phyloP scores from a whole-genome alignment of 1,140 invertebrate species.

The Papilio polytes region DNA sequence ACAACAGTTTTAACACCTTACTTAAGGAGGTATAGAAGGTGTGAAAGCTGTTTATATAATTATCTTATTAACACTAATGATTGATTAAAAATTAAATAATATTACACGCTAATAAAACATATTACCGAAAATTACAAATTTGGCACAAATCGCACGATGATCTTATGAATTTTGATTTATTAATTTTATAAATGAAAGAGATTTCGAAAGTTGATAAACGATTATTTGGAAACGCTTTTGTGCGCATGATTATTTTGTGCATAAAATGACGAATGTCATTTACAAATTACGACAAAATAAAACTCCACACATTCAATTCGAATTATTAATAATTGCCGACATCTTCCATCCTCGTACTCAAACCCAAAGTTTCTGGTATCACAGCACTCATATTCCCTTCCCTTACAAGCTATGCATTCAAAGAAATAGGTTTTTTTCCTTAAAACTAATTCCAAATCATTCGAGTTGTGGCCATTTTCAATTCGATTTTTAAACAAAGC shows the following conservation, averaged over 20 bases:
- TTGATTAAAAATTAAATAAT: constrained; percentile 58
- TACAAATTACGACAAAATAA: constrained; percentile 37
- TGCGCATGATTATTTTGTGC: constrained; percentile 40
- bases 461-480: constrained; percentile 22
- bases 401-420: constrained; percentile 66
- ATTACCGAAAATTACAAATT: constrained; percentile 57
- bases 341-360: constrained; percentile 46
- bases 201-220: constrained; percentile 32
- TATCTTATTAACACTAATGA: constrained; percentile 61
- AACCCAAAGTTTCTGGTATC: constrained; percentile 71
- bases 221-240: constrained; percentile 36
- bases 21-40: constrained; percentile 69
- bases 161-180: constrained; percentile 41
- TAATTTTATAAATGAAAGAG: constrained; percentile 34
- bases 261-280: constrained; percentile 38
- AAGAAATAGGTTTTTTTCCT: constrained; percentile 52
- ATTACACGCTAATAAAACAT: constrained; percentile 49
- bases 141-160: constrained; percentile 62
- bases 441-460: constrained; percentile 62
- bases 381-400: constrained; percentile 74
- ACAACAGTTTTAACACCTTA: constrained; percentile 78
- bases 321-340: constrained; percentile 41
- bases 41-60: constrained; percentile 74
- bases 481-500: constrained; percentile 22
- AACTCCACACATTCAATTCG: constrained; percentile 28